Base-by-base conservation (phyloP, 2,888 invertebrate genomes). In the Phlogophora meticulosa region DNA sequence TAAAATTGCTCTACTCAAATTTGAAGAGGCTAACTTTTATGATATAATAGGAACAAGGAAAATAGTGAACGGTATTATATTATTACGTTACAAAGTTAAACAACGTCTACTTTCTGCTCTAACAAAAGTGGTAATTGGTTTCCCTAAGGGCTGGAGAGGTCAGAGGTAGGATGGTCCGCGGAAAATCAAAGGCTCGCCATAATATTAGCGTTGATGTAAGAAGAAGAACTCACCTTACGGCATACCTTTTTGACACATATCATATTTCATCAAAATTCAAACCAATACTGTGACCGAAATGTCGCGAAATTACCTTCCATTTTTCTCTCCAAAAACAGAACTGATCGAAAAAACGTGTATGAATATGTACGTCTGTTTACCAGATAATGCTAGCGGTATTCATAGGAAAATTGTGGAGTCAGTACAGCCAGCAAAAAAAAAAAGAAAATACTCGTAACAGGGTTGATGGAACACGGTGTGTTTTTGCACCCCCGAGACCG, bases 361-460 rank as follows among this genome's bases (percentile, higher is more conserved):
- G 46, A 76, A 72, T 76, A 65, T 43, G 38, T 69, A 55, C 77
- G 76, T 87, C 78, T 84, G 74, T 86, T 80, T 85, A 73, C 69
- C 64, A 70, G 60, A 77, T 81, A 81, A 72, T 77, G 73, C 77
- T 65, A 55, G 72, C 75, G 71, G 76, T 85, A 83, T 86, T 81
- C 85, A 84, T 83, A 73, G 82, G 77, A 74, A 86, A 85, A 87
- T 87, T 83, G 82, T 80, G 69, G 76, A 81, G 52, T 73, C 76
- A 82, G 84, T 81, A 58, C 80, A 78, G 76, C 80, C 81, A 81
- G 85, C 81, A 86, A 88, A 91, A 91, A 68, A n/a, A 90, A 68
- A 91, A 90, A 87, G 83, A 82, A 85, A 85, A 88, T 87, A 88
- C 85, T 82, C 84, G 82, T 88, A 90, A 89, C 86, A 76, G 87